Base-by-base conservation (phyloP, 2,888 invertebrate species). In the Mayetiola destructor region DNA sequence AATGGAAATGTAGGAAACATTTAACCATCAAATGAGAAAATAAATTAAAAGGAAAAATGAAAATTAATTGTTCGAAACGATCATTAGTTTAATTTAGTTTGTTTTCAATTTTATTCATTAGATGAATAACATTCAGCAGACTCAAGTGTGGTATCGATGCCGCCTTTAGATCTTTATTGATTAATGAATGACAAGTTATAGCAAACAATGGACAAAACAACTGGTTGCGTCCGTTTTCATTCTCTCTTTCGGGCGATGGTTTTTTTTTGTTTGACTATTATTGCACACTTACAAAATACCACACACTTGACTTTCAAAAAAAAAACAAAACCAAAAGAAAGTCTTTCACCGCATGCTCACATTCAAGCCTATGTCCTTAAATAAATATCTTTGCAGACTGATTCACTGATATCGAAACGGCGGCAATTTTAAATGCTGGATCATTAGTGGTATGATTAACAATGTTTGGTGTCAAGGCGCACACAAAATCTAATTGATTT, bases 71-170 rank as follows among this genome's bases (percentile, higher is more conserved):
- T 27, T 48, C n/a, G n/a, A 20, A 48, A 48, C 14, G 48, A 48
- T 48, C 48, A 48, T 48, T 48, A 48, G 48, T 48, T 48, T 27
- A 48, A 48, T 48, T 48, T 48, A 16, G 48, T 48, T 27, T 27
- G 27, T 48, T 48, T 27, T 18, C 20, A 20, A 4, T 4, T 36
- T 36, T 36, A n/a, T 10, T n/a, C 23, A 27, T 48, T 48, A 27
- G 48, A 23, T 48, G n/a, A 27, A 27, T n/a, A 48, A 27, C 23
- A 27, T 48, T 23, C 14, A 27, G n/a, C 9, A 3, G 6, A 14
- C 23, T 48, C 27, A 48, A 27, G 23, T 48, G 27, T 48, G 23
- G 14, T 16, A 18, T 48, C n/a, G 27, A 27, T 48, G 48, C 48
- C 48, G n/a, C 14, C 2, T 27, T 16, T 8, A 48, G n/a, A 27